These are phyloP conservation scores for Lobophora halterata DNA, from an alignment of 2,888 invertebrate genomes.

Conservation along the genomic window DNA sequence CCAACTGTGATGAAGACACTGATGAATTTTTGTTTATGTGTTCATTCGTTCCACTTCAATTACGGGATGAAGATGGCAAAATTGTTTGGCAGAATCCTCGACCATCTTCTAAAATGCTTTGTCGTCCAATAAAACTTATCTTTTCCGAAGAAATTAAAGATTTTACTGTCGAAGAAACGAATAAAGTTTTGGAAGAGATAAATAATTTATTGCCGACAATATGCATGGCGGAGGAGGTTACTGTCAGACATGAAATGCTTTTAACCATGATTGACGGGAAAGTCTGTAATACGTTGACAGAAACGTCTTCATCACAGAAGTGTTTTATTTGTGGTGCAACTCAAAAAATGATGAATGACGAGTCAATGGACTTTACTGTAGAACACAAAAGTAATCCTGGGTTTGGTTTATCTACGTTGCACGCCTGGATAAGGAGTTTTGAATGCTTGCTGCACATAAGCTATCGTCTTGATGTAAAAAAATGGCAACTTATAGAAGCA, in stretches of 20 bases:
- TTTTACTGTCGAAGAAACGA: constrained; percentile 14
- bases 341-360: constrained; percentile 32
- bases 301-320: constrained; percentile 38
- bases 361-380: constrained; percentile 1
- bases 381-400: constrained; percentile 8
- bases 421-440: constrained; percentile 39
- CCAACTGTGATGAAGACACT: constrained; percentile 9
- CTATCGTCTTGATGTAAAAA: constrained; percentile 39
- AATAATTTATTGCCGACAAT: constrained; percentile 14
- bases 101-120: constrained; percentile 23
- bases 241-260: constrained; percentile 31
- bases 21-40: constrained; percentile 17
- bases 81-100: constrained; percentile 25
- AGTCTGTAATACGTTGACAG: constrained; percentile 29
- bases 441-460: constrained; percentile 39
- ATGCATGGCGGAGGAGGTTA: no score
- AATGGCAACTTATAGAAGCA: constrained; percentile 31
- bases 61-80: constrained; percentile 9
- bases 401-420: constrained; percentile 41
- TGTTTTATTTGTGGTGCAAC: constrained; percentile 43
- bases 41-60: constrained; percentile 13
- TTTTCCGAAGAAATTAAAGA: constrained; percentile 25
- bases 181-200: constrained; percentile 21
- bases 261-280: constrained; percentile 34
- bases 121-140: constrained; percentile 25